Base-by-base conservation (phyloP, 2,113 vertebrate genomes). In the Bubo blakistoni region DNA sequence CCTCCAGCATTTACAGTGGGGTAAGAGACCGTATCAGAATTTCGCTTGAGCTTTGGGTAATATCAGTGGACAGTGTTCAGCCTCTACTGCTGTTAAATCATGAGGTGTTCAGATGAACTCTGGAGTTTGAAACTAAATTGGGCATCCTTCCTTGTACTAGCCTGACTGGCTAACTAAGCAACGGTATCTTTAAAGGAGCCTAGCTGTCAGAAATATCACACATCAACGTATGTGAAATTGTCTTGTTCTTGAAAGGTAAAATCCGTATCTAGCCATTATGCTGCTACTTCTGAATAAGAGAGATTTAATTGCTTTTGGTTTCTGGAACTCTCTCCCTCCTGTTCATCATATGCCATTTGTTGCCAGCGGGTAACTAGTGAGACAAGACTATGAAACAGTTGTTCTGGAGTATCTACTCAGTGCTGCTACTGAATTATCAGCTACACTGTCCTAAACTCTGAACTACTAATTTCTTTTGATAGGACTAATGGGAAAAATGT, bases 1-100 rank as follows among this genome's bases (percentile, higher is more conserved):
- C 7, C 96, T 46, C 21, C 98, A 7, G 2, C 96, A 30, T 99
- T 99, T 92, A 98, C 98, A 84, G 78, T 99, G 71, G 99, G 99
- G 99, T 99, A 98, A 97, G 96, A 94, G 92, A 93, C 61, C 11
- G 0, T 88, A 79, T 90, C 84, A 27, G 78, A 87, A 90, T 93
- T 94, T 89, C 81, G 2, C 70, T 87, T 57, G 81, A 92, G 89
- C 87, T 82, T 92, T 0, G 71, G 90, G 90, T 92, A 69, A 0
- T 94, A 29, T 82, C 71, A 16, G 70, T 80, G 80, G 59, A 63
- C 72, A 24, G 79, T 20, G 78, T 51, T 74, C 62, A 92, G 92
- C 86, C 84, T 85, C 88, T 91, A 1, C 66, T 69, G 71, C 87
- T 86, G 71, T 82, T 80, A 90, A 83, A 65, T 80, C 38, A 2